Base-by-base conservation (phyloP, 2,113 vertebrate species). In the Cinclus cinclus region DNA sequence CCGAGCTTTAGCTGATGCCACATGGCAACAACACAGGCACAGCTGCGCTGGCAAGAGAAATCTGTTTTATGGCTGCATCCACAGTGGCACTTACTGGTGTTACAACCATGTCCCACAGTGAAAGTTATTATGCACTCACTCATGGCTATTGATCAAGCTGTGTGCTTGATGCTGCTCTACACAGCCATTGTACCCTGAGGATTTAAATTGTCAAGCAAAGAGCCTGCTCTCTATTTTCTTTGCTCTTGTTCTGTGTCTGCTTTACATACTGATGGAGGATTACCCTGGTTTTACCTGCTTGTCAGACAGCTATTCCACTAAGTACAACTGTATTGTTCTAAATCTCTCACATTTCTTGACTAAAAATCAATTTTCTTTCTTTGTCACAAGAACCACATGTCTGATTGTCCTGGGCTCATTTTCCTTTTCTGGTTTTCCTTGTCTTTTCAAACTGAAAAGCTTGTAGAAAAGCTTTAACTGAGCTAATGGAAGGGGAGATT, bases 121-220 rank as follows among this genome's bases (percentile, higher is more conserved):
- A 41, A 77, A 75, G 64, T 53, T 53, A 25, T 17, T 73, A 12
- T 3, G 63, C 30, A 4, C 13, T 62, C 47, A 33, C n/a, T 74
- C 52, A 11, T 12, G 31, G 74, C 46, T 85, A 37, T 35, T 89
- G 76, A 37, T 37, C 35, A 37, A 37, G 35, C 87, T 85, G 35
- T 58, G 64, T 59, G 67, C 55, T 85, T 85, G 67, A 76, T 85
- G 93, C 87, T 79, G 50, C 59, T 92, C 73, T 82, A 33, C n/a
- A 62, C 11, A 69, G 71, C 76, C 92, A 92, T 93, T 96, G 90
- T 94, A 95, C 85, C 39, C 76, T 50, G 62, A 79, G 97, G 96
- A 97, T 97, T 97, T 96, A 96, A 96, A 94, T 16, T 97, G 97
- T 97, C 97, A 97, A 95, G 85, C 92, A 89, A 85, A 95, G 85